These are phyloP conservation scores for Netelia virgata DNA, from an alignment of 2,888 invertebrate genomes.

Conservation along the genomic window DNA sequence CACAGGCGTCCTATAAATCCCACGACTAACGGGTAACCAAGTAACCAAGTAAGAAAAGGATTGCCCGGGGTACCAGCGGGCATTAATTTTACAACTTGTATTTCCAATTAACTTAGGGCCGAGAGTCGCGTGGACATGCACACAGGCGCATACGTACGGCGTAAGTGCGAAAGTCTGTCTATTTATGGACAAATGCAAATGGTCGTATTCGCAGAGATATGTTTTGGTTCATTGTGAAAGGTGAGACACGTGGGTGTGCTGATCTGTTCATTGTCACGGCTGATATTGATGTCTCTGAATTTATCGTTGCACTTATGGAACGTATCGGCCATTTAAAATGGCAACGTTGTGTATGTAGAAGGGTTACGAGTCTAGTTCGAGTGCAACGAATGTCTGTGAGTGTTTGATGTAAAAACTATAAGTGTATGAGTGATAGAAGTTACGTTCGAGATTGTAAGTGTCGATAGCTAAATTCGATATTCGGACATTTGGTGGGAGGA, in stretches of 20 bases:
- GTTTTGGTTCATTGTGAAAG: constrained; percentile 12
- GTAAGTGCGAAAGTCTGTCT: not conserved
- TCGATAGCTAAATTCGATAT: too few relatives aligned
- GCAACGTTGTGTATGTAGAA: not conserved
- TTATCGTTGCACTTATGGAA: constrained; percentile 9
- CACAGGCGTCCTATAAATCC: constrained; percentile 74
- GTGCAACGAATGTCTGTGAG: too few relatives aligned
- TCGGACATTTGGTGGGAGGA: too few relatives aligned
- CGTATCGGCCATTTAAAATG: constrained; percentile 7
- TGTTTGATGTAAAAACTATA: too few relatives aligned
- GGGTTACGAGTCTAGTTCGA: not conserved
- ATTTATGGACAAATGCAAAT: constrained; percentile 17
- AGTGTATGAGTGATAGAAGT: too few relatives aligned
- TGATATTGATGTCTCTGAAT: not conserved
- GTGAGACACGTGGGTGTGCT: not conserved
- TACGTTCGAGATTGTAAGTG: too few relatives aligned
- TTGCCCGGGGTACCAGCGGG: constrained; percentile 64
- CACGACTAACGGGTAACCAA: constrained; percentile 72
- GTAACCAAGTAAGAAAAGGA: constrained; percentile 65
- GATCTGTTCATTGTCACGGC: constrained; percentile 5
- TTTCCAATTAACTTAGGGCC: constrained; percentile 72
- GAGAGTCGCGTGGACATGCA: not conserved
- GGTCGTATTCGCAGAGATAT: not conserved
- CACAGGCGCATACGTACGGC: not conserved
- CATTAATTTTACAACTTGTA: constrained; percentile 64